Percentiles rank a stretch among this genome's conserved stretches.
These are phyloP conservation scores for Eupithecia inturbata DNA, from an alignment of 2,888 invertebrate genomes.

Conservation along the genomic window DNA sequence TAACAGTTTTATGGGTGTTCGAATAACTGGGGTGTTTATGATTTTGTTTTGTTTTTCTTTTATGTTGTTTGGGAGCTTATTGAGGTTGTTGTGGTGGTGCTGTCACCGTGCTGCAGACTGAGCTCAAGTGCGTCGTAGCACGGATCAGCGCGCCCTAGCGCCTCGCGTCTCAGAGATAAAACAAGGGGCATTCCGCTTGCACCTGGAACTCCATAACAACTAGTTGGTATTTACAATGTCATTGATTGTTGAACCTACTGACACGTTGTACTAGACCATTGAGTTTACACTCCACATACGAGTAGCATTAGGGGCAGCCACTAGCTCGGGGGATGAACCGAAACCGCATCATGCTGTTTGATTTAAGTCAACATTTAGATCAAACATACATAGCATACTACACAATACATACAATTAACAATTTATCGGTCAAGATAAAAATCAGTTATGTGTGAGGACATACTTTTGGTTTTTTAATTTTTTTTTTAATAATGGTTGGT, in stretches of 20 bases:
- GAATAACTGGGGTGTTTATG: constrained; percentile 38
- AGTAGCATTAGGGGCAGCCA: neutral
- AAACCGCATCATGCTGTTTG: neutral
- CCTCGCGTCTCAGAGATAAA: no score
- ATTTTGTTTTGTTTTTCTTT: constrained; percentile 23
- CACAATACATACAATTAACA: neutral
- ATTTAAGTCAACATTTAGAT: neutral
- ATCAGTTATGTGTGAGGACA: neutral
- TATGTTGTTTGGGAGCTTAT: constrained; percentile 2
- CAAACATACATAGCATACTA: no score
- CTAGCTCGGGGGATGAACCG: neutral
- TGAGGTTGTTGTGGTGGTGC: neutral
- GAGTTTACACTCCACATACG: neutral
- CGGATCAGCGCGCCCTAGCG: no score
- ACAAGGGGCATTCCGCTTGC: neutral
- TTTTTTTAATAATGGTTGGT: neutral
- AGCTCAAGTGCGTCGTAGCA: neutral
- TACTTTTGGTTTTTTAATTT: neutral
- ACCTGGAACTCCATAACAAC: no score
- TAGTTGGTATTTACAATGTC: neutral
- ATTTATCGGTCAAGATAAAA: neutral
- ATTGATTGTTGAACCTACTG: neutral
- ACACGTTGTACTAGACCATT: neutral
- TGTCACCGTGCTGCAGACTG: no score
- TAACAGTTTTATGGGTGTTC: constrained; percentile 39